A percentile compares a stretch with the other conserved stretches of the same genome.
These are phyloP conservation scores for Danaus plexippus DNA, from an alignment of 1,140 invertebrate species.

Conservation along the genomic window DNA sequence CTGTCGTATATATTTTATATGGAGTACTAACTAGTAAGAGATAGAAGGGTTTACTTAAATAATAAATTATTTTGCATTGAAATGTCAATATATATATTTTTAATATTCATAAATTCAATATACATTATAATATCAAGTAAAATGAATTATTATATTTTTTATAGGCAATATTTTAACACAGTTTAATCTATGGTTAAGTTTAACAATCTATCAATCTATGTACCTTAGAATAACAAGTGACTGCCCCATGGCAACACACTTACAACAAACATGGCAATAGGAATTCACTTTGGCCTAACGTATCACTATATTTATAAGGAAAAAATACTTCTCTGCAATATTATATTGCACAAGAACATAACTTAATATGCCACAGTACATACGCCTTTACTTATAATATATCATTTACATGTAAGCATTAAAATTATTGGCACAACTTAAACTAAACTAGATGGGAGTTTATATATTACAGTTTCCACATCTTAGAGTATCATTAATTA, in stretches of 20 bases:
- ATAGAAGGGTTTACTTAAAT: background rate
- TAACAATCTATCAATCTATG: slow-evolving; percentile 58
- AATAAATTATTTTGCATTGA: slow-evolving; percentile 37
- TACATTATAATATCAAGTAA: slow-evolving; percentile 71
- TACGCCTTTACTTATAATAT: slow-evolving; percentile 54
- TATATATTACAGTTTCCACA: slow-evolving; percentile 59
- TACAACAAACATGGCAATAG: slow-evolving; percentile 65
- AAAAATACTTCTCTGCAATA: slow-evolving; percentile 57
- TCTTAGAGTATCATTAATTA: slow-evolving; percentile 43
- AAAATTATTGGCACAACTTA: slow-evolving; percentile 57
- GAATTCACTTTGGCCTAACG: slow-evolving; percentile 57
- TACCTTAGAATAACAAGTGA: slow-evolving; percentile 59
- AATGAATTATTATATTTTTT: slow-evolving; percentile 71
- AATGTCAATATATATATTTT: slow-evolving; percentile 70
- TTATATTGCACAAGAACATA: slow-evolving; percentile 47
- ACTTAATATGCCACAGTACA: slow-evolving; percentile 57
- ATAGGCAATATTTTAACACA: slow-evolving; percentile 71
- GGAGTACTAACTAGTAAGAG: no score
- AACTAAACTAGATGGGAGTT: slow-evolving; percentile 47
- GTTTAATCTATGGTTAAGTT: slow-evolving; percentile 70
- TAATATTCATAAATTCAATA: slow-evolving; percentile 72
- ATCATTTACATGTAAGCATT: slow-evolving; percentile 47
- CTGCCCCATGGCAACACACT: slow-evolving; percentile 27
- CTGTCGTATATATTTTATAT: no score
- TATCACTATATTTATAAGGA: slow-evolving; percentile 42